Evolutionary conservation across 2,113 vertebrate genomes (phyloP).

Genomic region (Heterochromis multidens): DNA sequence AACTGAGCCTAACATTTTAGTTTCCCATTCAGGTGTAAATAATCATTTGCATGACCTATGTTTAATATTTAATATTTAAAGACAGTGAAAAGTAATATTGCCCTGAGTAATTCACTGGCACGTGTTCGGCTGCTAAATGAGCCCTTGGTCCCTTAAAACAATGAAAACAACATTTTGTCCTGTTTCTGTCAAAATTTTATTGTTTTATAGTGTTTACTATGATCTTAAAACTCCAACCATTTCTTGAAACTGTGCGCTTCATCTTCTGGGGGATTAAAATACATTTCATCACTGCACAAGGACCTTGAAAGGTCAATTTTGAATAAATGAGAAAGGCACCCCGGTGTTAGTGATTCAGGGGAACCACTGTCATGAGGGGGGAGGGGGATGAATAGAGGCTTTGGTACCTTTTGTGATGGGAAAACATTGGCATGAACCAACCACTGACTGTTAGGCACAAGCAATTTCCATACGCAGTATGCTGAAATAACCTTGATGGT

Average conservation of each 20-base stretch:
- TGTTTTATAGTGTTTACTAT: background rate
- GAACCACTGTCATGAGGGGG: background rate
- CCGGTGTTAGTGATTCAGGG: background rate
- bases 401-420: constrained; percentile 5
- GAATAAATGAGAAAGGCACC: constrained; percentile 20
- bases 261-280: constrained; percentile 43
- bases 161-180: background rate
- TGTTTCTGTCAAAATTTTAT: constrained; percentile 29
- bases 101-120: background rate
- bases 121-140: background rate
- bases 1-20: background rate
- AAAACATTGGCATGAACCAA: constrained; percentile 36
- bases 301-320: constrained; percentile 64
- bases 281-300: constrained; percentile 37
- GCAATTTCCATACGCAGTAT: constrained; percentile 45
- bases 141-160: background rate
- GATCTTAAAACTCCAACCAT: constrained; percentile 24
- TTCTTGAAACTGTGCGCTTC: constrained; percentile 23
- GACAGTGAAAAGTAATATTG: background rate
- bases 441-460: constrained; percentile 26
- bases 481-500: constrained; percentile 56
- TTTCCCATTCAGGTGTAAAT: background rate
- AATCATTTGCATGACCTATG: background rate
- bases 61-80: background rate
- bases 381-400: background rate